Percentiles rank a stretch among this genome's conserved stretches.
Evolutionary conservation across 2,113 vertebrate species (phyloP).

Genomic region (Damaliscus lunatus): DNA sequence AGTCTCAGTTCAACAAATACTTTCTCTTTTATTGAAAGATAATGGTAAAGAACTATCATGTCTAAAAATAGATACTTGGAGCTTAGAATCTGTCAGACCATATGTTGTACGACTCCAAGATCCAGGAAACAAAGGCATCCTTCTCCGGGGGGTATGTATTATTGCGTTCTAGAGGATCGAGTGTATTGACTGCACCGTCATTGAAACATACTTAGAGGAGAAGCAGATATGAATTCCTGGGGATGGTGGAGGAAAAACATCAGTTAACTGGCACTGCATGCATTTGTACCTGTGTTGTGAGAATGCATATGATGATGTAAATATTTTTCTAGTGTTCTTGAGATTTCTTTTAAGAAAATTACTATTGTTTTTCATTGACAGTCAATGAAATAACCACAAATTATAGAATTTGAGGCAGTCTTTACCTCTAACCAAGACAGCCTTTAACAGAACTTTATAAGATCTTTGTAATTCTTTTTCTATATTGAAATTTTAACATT

Average conservation of each 20-base stretch:
- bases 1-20: conserved; percentile 50
- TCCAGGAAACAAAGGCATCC: conserved; percentile 78
- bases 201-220: conserved; percentile 36
- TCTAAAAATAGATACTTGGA: conserved; percentile 87
- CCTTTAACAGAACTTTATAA: neutral
- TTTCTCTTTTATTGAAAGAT: conserved; percentile 63
- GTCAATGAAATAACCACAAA: neutral
- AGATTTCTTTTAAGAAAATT: conserved; percentile 28
- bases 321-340: neutral
- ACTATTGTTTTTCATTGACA: neutral
- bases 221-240: conserved; percentile 30
- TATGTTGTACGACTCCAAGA: conserved; percentile 83
- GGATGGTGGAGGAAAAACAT: neutral
- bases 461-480: neutral
- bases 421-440: neutral
- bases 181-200: neutral
- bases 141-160: conserved; percentile 78
- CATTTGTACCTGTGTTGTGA: neutral
- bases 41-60: conserved; percentile 77
- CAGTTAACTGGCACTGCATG: neutral
- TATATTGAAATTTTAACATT: neutral
- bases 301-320: neutral
- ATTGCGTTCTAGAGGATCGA: neutral
- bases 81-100: conserved; percentile 89
- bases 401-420: neutral